These are phyloP conservation scores for Acrocyrtus sp. DNA, from an alignment of 2,888 invertebrate species.

Conservation along the genomic window DNA sequence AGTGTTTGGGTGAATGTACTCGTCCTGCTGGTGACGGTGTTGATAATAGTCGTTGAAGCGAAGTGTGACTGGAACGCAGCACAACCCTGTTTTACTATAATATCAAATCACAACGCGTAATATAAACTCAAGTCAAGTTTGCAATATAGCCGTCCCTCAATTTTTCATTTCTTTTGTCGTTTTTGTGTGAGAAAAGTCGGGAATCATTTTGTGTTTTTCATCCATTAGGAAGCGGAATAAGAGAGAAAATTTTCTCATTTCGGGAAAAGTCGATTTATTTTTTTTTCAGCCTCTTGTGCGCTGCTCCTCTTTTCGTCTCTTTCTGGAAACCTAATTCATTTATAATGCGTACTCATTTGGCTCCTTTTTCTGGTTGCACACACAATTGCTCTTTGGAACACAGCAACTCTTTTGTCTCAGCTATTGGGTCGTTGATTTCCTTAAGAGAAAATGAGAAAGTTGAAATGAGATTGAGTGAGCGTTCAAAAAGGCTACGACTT, in stretches of 20 bases:
- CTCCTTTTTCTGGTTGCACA: conserved; percentile 8
- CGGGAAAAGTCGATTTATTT: conserved; percentile 21
- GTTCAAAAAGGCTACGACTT: not conserved
- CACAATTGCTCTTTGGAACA: conserved; percentile 17
- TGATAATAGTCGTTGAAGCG: conserved; percentile 7
- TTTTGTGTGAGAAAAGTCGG: not conserved
- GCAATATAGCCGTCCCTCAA: not conserved
- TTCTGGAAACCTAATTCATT: conserved; percentile 54
- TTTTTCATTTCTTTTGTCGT: not conserved
- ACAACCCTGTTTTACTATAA: not conserved
- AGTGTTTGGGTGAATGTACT: too few relatives aligned
- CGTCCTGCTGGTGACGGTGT: too few relatives aligned
- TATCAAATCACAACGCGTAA: too few relatives aligned
- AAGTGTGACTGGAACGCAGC: conserved; percentile 10
- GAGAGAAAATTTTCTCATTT: conserved; percentile 44
- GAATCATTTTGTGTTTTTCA: conserved; percentile 45
- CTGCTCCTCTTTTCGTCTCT: not conserved
- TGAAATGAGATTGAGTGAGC: conserved; percentile 7
- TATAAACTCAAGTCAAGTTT: not conserved
- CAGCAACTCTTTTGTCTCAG: not conserved
- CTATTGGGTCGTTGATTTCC: not conserved
- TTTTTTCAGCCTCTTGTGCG: not conserved
- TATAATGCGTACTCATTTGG: conserved; percentile 53
- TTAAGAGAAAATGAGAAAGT: conserved; percentile 13
- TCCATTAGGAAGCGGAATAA: conserved; percentile 55